Conservation (phyloP, 2,113 vertebrate species). For the Ophthalmolycus amberensis region DNA sequence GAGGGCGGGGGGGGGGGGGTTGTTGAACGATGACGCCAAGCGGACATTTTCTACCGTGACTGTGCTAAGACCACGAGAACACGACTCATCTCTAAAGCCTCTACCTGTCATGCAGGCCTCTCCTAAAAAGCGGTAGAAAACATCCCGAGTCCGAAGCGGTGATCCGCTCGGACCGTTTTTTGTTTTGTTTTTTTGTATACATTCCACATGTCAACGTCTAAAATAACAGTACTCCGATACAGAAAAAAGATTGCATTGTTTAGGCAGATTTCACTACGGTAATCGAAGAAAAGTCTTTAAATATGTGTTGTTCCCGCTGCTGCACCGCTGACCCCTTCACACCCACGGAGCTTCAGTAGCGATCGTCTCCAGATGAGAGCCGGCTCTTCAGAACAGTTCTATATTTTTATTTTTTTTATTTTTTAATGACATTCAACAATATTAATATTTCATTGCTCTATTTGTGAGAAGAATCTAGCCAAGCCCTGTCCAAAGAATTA, state of each 20-base stretch:
- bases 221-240: constrained; percentile 82
- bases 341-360: constrained; percentile 28
- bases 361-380: constrained; percentile 10
- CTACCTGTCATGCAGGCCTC: constrained; percentile 76
- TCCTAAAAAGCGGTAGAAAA: constrained; percentile 77
- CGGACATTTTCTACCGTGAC: constrained; percentile 52
- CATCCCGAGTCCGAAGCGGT: constrained; percentile 40
- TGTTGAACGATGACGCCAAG: constrained; percentile 34
- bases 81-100: constrained; percentile 68
- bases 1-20: background rate
- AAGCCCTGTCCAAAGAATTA: constrained; percentile 33
- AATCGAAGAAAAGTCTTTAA: constrained; percentile 61
- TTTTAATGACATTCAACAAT: constrained; percentile 49
- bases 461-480: constrained; percentile 35
- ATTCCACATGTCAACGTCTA: constrained; percentile 82
- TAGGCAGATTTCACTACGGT: constrained; percentile 77
- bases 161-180: constrained; percentile 39
- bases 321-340: constrained; percentile 34
- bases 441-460: constrained; percentile 26
- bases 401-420: background rate
- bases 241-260: constrained; percentile 80
- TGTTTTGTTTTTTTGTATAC: constrained; percentile 49
- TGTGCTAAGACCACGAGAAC: constrained; percentile 65
- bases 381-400: constrained; percentile 11
- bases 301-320: constrained; percentile 36